phyloP scores from a whole-genome alignment of 1,140 invertebrate species.

The Drosophila sp. region DNA sequence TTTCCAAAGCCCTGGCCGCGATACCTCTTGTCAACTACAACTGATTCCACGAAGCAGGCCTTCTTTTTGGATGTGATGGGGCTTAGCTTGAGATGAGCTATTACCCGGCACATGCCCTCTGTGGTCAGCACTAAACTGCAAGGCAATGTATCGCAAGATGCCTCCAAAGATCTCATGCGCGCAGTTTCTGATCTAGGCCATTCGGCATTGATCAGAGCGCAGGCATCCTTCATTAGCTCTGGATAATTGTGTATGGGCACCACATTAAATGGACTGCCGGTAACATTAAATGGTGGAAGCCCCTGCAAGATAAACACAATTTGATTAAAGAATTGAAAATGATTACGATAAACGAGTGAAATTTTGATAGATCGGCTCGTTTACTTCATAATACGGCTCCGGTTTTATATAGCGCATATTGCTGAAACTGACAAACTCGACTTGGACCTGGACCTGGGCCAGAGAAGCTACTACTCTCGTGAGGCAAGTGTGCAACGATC shows the following conservation, averaged over 20 bases:
- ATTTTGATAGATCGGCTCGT: constrained; percentile 20
- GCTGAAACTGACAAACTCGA: constrained; percentile 58
- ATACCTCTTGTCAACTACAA: constrained; percentile 88
- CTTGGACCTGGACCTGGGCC: constrained; percentile 35
- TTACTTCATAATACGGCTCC: constrained; percentile 82
- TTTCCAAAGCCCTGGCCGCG: constrained; percentile 90
- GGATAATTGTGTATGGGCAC: constrained; percentile 88
- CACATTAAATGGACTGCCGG: constrained; percentile 84
- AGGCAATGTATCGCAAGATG: constrained; percentile 88
- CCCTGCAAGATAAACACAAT: constrained; percentile 61
- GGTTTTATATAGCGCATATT: constrained; percentile 80
- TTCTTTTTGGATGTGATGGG: constrained; percentile 86
- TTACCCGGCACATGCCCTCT: constrained; percentile 84
- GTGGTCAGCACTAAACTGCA: constrained; percentile 88
- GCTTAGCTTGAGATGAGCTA: constrained; percentile 91
- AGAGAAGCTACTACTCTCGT: constrained; percentile 32
- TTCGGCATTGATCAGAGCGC: constrained; percentile 90
- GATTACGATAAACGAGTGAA: not conserved
- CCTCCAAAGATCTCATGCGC: constrained; percentile 87
- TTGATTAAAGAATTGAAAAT: constrained; percentile 3
- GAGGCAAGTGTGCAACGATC: constrained; percentile 58
- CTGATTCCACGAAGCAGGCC: constrained; percentile 90
- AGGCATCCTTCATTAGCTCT: constrained; percentile 87
- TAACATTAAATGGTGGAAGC: constrained; percentile 81
- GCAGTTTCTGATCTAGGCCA: constrained; percentile 91